Base-by-base conservation (phyloP, 2,113 vertebrate genomes). In the Macrotus californicus region DNA sequence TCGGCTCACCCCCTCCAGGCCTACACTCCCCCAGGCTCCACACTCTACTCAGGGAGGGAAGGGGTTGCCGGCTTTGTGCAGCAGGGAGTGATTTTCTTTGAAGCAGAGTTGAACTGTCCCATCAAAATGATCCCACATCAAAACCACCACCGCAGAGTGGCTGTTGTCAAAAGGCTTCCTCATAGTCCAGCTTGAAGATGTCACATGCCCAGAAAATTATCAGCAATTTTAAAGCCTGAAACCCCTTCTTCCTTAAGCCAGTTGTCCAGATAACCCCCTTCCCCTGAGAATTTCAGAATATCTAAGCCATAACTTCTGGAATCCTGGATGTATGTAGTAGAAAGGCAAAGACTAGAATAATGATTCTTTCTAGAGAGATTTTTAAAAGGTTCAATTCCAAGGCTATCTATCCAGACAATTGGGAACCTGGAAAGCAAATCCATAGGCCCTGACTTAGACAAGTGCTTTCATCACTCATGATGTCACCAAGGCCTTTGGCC, bases 111-210 rank as follows among this genome's bases (percentile, higher is more conserved):
- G 19, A 94, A 94, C 3, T 50, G 56, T 85, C 72, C 19, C 88
- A 79, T 92, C 86, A 86, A 87, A 82, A 96, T 46, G 82, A 96
- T 67, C 24, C 41, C 91, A 97, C 77, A 97, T 96, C 96, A 96
- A 96, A 97, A 97, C 82, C 9, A 89, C 95, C 95, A 94, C 93
- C 93, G 97, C 94, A 89, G 96, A 97, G 94, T 52, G 41, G 81
- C 81, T 91, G 67, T 22, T 87, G 73, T 93, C 88, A 93, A 92
- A 84, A 94, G 70, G 36, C 77, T 83, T 94, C 92, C 77, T 96
- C 41, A 67, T 43, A 81, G 88, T 69, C 67, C 50, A 34, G 54
- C 72, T 83, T 83, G 54, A 85, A 76, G 94, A 86, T 4, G 31
- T 86, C 97, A 94, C 0, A 10, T n/a, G 82, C 76, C 59, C 67